Conservation (phyloP, 2,888 invertebrate species). For the Linnaemya vulpina region DNA sequence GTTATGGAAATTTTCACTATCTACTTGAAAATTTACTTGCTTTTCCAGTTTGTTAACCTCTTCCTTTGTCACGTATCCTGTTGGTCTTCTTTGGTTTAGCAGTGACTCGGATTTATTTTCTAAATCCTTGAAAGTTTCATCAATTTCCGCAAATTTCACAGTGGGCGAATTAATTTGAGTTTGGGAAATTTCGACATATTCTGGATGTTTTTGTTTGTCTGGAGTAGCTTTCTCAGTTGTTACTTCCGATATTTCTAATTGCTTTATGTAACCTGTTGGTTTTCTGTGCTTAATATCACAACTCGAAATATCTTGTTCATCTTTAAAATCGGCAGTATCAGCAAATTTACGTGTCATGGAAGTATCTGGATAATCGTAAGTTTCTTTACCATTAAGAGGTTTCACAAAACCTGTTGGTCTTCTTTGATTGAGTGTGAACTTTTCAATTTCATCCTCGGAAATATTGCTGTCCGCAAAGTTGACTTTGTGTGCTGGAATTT, state of each 20-base stretch:
- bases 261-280: constrained; percentile 50
- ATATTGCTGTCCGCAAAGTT: constrained; percentile 6
- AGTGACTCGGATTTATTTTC: constrained; percentile 5
- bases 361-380: background rate
- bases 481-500: constrained; percentile 3
- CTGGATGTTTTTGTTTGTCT: background rate
- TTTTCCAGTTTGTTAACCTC: constrained; percentile 13
- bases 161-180: background rate
- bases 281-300: constrained; percentile 46
- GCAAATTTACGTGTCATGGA: background rate
- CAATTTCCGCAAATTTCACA: constrained; percentile 11
- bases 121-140: background rate
- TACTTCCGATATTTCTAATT: constrained; percentile 1
- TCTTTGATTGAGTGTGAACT: constrained; percentile 50
- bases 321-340: constrained; percentile 32
- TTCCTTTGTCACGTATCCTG: constrained; percentile 10
- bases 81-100: constrained; percentile 31
- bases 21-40: constrained; percentile 30
- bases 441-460: constrained; percentile 22
- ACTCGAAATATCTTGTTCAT: background rate
- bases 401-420: constrained; percentile 44
- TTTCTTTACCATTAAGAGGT: background rate
- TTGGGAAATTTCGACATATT: background rate
- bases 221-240: background rate
- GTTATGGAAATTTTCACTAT: background rate